Percentiles rank a stretch among this genome's conserved stretches.
Conservation (phyloP, 2,797 vertebrate genomes). For the Siniperca obscura region DNA sequence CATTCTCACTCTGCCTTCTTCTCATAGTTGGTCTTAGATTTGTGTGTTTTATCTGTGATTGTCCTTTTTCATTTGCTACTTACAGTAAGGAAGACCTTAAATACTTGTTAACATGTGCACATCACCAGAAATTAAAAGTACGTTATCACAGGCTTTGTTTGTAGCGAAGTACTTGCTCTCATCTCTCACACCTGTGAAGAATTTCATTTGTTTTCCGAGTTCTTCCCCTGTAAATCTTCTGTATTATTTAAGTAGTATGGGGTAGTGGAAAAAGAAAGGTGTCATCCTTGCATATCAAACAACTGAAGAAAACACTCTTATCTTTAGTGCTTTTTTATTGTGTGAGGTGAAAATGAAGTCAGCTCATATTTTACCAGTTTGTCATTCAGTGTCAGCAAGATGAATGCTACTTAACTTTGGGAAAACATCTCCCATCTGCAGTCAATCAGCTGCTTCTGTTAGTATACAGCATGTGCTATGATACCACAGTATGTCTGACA, state of each 20-base stretch:
- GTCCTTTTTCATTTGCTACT: background rate
- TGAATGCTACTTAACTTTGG: background rate
- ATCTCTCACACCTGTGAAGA: background rate
- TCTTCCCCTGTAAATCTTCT: background rate
- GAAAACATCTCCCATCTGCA: constrained; percentile 4
- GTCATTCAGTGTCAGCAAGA: background rate
- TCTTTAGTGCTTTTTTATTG: background rate
- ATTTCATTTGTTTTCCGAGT: background rate
- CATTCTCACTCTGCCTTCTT: constrained; percentile 35
- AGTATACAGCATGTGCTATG: background rate
- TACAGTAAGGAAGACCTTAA: background rate
- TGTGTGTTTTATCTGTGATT: constrained; percentile 26
- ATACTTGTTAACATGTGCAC: background rate
- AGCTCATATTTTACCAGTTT: background rate
- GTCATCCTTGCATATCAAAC: background rate
- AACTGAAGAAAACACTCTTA: background rate
- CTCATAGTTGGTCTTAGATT: constrained; percentile 11
- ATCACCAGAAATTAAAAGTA: background rate
- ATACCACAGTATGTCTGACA: background rate
- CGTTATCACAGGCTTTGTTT: background rate
- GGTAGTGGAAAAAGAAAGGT: background rate
- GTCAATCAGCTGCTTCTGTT: constrained; percentile 4
- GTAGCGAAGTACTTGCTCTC: background rate
- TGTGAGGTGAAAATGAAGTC: background rate
- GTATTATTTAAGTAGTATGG: background rate